These are phyloP conservation scores for Uromys caudimaculatus DNA, from an alignment of 2,797 vertebrate species.

Conservation along the genomic window DNA sequence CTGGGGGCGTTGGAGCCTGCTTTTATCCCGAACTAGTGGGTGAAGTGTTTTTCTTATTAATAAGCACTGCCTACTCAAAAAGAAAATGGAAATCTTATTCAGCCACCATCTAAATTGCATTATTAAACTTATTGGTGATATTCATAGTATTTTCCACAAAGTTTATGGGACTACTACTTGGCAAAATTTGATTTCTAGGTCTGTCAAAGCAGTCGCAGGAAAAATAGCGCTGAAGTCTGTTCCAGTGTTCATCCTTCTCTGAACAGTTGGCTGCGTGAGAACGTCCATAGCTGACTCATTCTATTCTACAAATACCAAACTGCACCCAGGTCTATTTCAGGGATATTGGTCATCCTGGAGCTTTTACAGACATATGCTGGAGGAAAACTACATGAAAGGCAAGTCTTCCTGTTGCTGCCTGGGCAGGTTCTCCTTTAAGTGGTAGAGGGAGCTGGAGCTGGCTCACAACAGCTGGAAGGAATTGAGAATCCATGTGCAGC, in stretches of 20 bases:
- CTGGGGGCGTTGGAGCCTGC: background rate
- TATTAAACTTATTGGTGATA: background rate
- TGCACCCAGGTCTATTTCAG: conserved; percentile 22
- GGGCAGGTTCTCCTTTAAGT: background rate
- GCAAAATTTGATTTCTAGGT: conserved; percentile 64
- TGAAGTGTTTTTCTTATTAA: conserved; percentile 60
- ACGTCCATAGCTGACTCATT: conserved; percentile 38
- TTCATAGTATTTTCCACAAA: conserved; percentile 13
- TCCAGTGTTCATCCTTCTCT: conserved; percentile 16
- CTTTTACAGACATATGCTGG: conserved; percentile 5
- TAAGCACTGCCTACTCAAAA: conserved; percentile 37
- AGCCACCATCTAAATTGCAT: background rate
- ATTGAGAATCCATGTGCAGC: background rate
- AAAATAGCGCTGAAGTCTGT: conserved; percentile 14
- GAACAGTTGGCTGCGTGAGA: conserved; percentile 34
- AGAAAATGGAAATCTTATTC: conserved; percentile 40
- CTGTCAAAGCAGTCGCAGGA: conserved; percentile 45
- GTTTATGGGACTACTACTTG: conserved; percentile 2
- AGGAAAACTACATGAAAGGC: conserved; percentile 13
- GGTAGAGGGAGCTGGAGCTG: background rate
- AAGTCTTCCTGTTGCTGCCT: background rate
- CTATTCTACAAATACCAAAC: conserved; percentile 53
- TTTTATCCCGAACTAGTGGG: conserved; percentile 6
- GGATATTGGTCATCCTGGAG: conserved; percentile 38
- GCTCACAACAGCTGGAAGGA: background rate